These are phyloP conservation scores for Bufo gargarizans DNA, from an alignment of 2,113 vertebrate species.

Conservation along the genomic window DNA sequence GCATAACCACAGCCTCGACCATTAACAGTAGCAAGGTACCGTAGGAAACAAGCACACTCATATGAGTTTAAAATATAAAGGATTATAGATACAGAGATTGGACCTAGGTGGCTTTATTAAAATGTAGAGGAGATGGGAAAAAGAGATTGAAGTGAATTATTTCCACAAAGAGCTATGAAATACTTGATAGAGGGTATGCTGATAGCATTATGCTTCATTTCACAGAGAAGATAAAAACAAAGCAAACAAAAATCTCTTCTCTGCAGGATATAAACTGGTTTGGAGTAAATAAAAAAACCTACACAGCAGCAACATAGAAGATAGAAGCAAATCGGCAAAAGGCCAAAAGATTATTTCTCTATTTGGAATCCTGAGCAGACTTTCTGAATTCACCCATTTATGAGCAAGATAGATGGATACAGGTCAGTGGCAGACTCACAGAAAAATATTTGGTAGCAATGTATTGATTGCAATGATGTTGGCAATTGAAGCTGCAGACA, in stretches of 20 bases:
- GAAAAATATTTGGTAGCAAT: no score
- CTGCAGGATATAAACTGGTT: conserved; percentile 18
- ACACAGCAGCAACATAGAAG: background rate
- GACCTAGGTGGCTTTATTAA: conserved; percentile 19
- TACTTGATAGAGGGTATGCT: conserved; percentile 5
- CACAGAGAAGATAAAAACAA: conserved; percentile 40
- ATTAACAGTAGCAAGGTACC: background rate
- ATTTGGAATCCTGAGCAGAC: background rate
- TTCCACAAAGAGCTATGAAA: background rate
- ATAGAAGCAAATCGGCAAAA: conserved; percentile 25
- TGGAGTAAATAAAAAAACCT: conserved; percentile 17
- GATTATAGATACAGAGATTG: background rate
- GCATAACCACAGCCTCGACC: background rate
- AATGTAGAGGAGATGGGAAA: background rate
- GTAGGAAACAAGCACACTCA: background rate
- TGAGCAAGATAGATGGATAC: no score
- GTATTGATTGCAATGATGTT: no score
- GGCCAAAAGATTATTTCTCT: background rate
- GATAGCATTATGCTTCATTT: conserved; percentile 46
- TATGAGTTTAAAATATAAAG: background rate
- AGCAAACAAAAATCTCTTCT: conserved; percentile 37
- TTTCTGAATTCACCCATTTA: background rate
- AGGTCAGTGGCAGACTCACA: no score
- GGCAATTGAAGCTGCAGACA: no score
- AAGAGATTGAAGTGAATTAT: conserved; percentile 17